Evolutionary conservation across 2,113 vertebrate species (phyloP).

Genomic region (Syngnathoides biaculeatus): DNA sequence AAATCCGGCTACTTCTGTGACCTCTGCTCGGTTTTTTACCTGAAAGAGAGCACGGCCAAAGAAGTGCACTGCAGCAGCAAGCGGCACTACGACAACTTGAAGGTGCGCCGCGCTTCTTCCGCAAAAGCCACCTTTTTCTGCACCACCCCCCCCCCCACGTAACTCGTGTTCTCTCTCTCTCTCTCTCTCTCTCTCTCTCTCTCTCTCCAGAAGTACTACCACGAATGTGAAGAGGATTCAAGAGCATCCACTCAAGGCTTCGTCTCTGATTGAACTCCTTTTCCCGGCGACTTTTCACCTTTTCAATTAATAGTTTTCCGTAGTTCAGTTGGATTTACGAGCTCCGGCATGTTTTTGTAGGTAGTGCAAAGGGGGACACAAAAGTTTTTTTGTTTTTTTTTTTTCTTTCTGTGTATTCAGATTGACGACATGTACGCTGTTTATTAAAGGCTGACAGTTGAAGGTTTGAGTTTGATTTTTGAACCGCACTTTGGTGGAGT

Average conservation of each 20-base stretch:
- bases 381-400: background rate
- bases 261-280: constrained; percentile 21
- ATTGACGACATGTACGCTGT: background rate
- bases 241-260: background rate
- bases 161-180: background rate
- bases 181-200: too few species aligned
- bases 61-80: constrained; percentile 49
- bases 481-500: too few species aligned
- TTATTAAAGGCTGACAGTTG: background rate
- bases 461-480: background rate
- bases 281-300: background rate
- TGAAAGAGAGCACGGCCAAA: constrained; percentile 36
- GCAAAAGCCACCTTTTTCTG: background rate
- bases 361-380: background rate
- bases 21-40: constrained; percentile 61
- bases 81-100: constrained; percentile 52
- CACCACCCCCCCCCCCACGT: background rate
- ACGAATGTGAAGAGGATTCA: constrained; percentile 19
- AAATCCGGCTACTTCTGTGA: constrained; percentile 72
- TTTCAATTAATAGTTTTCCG: background rate
- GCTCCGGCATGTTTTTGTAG: background rate
- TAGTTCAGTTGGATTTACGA: background rate
- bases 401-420: background rate
- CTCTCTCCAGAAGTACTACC: constrained; percentile 56
- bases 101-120: constrained; percentile 43